Base-by-base conservation (phyloP, 2,888 invertebrate genomes). In the Agrochola circellaris region DNA sequence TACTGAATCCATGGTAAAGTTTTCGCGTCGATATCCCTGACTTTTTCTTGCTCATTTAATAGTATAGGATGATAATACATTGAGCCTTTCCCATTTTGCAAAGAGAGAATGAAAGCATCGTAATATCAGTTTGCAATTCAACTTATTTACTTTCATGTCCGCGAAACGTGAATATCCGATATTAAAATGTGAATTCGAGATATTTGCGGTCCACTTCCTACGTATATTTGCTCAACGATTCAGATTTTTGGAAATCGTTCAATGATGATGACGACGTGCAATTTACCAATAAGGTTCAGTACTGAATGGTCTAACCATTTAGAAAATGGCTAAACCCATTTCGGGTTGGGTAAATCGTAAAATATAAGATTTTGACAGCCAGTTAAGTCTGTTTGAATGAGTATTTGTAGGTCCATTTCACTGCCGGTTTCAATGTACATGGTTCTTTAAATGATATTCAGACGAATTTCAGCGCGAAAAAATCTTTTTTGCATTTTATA, bases 61-160 rank as follows among this genome's bases (percentile, higher is more conserved):
- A 30, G 30, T 30, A 30, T 30, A 30, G 30, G 30, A 30, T 30
- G 30, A 30, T 65, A 76, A 13, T 30, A 38, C 15, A n/a, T 42
- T 67, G 26, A 26, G 34, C 23, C 34, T 17, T 58, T 82, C 45
- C 17, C 56, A 68, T 76, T 82, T 68, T 20, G 26, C 58, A 45
- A 54, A 81, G 34, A 65, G 79, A 64, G 82, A 77, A 82, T 79
- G 34, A 45, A 82, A 68, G 68, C 58, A 69, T 54, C 34, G 30
- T 17, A 26, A 56, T 13, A 60, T n/a, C 20, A 51, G 54, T 79
- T 82, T 64, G 34, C 79, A 78, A 78, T 77, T 78, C 26, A 38
- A 68, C 26, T 26, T 68, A 62, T 78, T 77, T 15, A 67, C 34
- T 54, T 54, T 30, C 51, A 45, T 77, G 30, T 68, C 56, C 26